These are phyloP conservation scores for Euura saliciscinereae DNA, from an alignment of 1,140 invertebrate species.

Conservation along the genomic window DNA sequence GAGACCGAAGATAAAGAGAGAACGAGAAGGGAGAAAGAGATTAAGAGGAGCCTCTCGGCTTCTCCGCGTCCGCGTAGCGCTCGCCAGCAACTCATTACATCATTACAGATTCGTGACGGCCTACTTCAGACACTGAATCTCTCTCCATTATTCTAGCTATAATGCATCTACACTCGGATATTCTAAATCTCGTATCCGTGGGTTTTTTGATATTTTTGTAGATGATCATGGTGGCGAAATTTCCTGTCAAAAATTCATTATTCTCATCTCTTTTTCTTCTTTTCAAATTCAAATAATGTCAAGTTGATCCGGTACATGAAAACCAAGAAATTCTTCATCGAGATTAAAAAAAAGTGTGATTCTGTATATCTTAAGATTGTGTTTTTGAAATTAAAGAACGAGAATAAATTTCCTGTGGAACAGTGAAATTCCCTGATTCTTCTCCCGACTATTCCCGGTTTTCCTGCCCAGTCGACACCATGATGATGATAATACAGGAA, in stretches of 20 bases:
- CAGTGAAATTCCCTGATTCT: not conserved
- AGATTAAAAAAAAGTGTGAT: too few species aligned
- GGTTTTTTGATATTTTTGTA: too few species aligned
- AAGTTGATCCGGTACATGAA: too few species aligned
- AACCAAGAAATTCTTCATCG: not conserved
- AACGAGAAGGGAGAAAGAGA: not conserved
- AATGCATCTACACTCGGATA: not conserved
- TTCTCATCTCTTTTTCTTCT: not conserved
- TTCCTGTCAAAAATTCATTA: not conserved
- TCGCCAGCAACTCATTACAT: constrained; percentile 6
- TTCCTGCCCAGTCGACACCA: not conserved
- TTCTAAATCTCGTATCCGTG: not conserved
- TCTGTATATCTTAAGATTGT: too few species aligned
- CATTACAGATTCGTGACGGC: constrained; percentile 15
- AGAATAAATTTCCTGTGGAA: not conserved
- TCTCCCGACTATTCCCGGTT: not conserved
- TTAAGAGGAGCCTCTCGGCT: not conserved
- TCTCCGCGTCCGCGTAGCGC: too few species aligned
- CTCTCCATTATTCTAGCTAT: too few species aligned
- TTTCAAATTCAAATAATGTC: not conserved
- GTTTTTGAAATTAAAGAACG: not conserved
- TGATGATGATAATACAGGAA: too few species aligned
- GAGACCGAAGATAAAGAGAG: not conserved
- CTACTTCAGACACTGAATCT: not conserved
- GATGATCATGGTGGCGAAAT: not conserved